phyloP scores from a whole-genome alignment of 2,113 vertebrate genomes.

The Microcebus lehilahytsara region DNA sequence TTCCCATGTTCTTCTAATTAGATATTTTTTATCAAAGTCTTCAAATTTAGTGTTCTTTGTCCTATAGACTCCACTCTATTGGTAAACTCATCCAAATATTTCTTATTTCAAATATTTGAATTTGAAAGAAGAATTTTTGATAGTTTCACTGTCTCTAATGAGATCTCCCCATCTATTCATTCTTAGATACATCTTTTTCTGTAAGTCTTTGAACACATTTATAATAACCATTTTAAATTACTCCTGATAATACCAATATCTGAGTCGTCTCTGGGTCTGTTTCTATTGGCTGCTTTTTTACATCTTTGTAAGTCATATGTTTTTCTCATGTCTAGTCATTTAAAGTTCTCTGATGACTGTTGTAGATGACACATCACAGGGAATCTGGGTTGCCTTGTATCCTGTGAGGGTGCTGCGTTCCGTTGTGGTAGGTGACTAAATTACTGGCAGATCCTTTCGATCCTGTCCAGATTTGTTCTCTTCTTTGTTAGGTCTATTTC shows the following conservation, averaged over 20 bases:
- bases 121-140: neutral
- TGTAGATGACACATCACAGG: neutral
- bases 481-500: neutral
- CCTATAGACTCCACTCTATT: neutral
- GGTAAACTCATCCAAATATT: neutral
- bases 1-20: neutral
- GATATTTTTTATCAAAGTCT: neutral
- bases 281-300: neutral
- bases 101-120: neutral
- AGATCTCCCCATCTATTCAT: neutral
- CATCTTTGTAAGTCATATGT: neutral
- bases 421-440: neutral
- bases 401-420: neutral
- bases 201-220: neutral
- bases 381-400: neutral
- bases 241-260: neutral
- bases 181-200: neutral
- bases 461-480: neutral
- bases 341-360: neutral
- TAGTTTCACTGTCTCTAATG: neutral
- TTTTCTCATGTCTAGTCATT: neutral
- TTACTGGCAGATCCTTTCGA: neutral
- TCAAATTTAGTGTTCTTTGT: neutral
- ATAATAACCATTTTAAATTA: neutral
- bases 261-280: neutral